Base-by-base conservation (phyloP, 2,888 invertebrate genomes). In the Ametastegia equiseti region DNA sequence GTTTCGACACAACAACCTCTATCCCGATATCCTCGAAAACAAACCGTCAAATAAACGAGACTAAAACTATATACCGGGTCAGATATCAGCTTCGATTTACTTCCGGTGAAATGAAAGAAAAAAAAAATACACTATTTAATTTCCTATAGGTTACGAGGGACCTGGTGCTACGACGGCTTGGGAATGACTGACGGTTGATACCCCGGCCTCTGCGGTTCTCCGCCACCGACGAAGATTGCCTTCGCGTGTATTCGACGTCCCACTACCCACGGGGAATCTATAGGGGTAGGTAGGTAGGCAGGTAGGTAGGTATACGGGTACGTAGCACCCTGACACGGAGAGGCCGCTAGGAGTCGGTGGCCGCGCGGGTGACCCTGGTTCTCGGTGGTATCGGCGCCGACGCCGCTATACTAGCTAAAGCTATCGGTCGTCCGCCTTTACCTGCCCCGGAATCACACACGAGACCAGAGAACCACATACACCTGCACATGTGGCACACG, bases 131-230 rank as follows among this genome's bases (percentile, higher is more conserved):
- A 36, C 5, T 39, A 39, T 42, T 36, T n/a, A 42, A 67, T n/a
- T n/a, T n/a, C 19, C 36, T 19, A n/a, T 71, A 45, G 71, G n/a
- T 30, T 27, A 47, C 71, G 71, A 78, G 57, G 78, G 60, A 60
- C 78, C 78, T 60, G 78, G 60, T 60, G 42, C n/a, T n/a, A n/a
- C 78, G 78, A 88, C 88, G 88, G 88, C 88, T 86, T 86, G 84
- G 88, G 86, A 88, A 89, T 89, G 86, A 89, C 89, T 89, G 89
- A 89, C 89, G 86, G 85, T 86, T 86, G 86, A 86, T 85, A 86
- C 81, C 84, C 82, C 82, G 84, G 83, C 84, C n/a, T 86, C 77
- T 39, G 77, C 42, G 60, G 57, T 57, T 78, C 60, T 78, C 78
- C 39, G 19, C 78, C 78, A 75, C 75, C 54, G 57, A 19, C 75